A percentile compares a stretch with the other conserved stretches of the same genome.
Evolutionary conservation across 2,888 invertebrate genomes (phyloP).

Genomic region (Cephus nigrinus): DNA sequence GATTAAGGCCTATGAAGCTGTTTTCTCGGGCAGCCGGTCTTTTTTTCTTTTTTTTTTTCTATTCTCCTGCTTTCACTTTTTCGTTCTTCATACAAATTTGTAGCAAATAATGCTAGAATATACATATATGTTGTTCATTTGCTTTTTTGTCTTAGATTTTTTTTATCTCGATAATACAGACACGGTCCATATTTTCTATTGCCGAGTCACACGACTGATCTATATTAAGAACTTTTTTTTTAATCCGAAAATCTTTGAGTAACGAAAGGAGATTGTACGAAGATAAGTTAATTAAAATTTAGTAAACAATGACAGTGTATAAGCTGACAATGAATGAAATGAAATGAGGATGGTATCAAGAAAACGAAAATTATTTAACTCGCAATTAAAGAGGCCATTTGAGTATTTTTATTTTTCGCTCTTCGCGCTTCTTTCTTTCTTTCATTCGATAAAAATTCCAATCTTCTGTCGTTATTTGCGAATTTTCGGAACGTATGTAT

Average conservation of each 20-base stretch:
- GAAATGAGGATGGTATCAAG: neutral
- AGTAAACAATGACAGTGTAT: neutral
- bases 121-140: neutral
- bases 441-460: neutral
- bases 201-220: constrained; percentile 35
- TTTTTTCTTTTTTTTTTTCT: neutral
- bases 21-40: constrained; percentile 13
- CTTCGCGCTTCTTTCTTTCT: neutral
- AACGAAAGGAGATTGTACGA: neutral
- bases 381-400: neutral
- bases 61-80: neutral
- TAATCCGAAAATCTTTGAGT: neutral
- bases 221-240: constrained; percentile 34
- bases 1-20: constrained; percentile 26
- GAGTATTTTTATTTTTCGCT: neutral
- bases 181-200: neutral
- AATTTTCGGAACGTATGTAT: neutral
- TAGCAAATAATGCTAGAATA: neutral
- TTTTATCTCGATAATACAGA: neutral
- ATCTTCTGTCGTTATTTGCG: neutral
- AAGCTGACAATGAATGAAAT: neutral
- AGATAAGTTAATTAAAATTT: neutral
- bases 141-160: neutral
- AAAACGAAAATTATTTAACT: neutral
- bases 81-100: neutral